phyloP scores from a whole-genome alignment of 2,888 invertebrate species.

The Monopis laevigella region DNA sequence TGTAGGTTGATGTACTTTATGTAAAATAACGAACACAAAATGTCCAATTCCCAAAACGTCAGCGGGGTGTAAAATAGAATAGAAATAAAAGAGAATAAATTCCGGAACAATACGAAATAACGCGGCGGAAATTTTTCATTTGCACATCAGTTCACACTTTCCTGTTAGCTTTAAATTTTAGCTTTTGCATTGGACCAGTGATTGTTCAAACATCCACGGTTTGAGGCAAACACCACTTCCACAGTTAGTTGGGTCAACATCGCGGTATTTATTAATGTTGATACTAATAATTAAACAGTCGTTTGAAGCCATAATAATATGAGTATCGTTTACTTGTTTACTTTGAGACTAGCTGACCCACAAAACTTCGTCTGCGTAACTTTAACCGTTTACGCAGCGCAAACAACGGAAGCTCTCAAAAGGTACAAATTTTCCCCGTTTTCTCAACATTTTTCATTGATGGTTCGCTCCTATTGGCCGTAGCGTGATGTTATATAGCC shows the following conservation, averaged over 20 bases:
- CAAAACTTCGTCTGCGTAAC: no score
- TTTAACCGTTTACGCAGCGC: no score
- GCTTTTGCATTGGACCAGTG: slow-evolving; percentile 21
- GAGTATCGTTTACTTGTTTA: no score
- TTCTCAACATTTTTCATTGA: no score
- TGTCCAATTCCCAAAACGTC: no score
- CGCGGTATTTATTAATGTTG: slow-evolving; percentile 8
- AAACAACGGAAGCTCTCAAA: no score
- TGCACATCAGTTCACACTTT: slow-evolving; percentile 52
- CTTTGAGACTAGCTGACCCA: no score
- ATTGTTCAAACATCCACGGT: slow-evolving; percentile 30
- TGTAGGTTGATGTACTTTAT: no score
- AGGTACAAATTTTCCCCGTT: no score
- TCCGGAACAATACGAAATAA: slow-evolving; percentile 17
- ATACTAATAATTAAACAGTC: slow-evolving; percentile 11
- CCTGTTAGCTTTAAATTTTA: slow-evolving; percentile 47
- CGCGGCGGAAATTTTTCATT: slow-evolving; percentile 53
- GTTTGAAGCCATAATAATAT: slow-evolving; percentile 8
- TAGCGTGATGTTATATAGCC: no score
- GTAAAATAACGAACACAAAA: no score
- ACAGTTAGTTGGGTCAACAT: slow-evolving; percentile 13
- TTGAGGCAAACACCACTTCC: slow-evolving; percentile 7
- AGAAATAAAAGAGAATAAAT: neutral
- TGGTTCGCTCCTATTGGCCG: no score
- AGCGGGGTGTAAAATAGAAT: slow-evolving; percentile 6